Base-by-base conservation (phyloP, 2,797 vertebrate genomes). In the Merluccius polli region DNA sequence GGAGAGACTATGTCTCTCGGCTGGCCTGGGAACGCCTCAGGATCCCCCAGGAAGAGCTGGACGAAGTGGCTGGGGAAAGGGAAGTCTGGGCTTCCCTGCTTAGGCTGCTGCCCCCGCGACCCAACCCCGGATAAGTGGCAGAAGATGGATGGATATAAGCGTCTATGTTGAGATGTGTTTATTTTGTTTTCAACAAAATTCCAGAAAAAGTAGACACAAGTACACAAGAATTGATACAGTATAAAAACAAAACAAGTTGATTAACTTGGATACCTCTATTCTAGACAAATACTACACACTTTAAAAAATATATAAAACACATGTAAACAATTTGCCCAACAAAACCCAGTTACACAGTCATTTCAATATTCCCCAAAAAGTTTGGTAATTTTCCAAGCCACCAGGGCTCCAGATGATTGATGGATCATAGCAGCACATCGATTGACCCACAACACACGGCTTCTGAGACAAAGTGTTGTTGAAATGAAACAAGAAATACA, bases 261-360 rank as follows among this genome's bases (percentile, higher is more conserved):
- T 76, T 73, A 83, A 71, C 3, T 71, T 75, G 27, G 68, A 80
- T 74, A 82, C 65, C 72, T 77, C 78, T 85, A 85, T 21, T 75
- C 72, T 86, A 86, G 68, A 44, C 65, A 70, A 10, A 48, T 35
- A 63, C 74, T 75, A 82, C 78, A 6, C 84, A 65, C 10, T 10
- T 52, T 27, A 78, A 73, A 74, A 76, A 31, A 82, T 74, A 70
- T 88, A 91, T 89, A 91, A 90, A 69, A 70, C 79, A 76, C 77
- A 79, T 87, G 85, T 87, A 85, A 88, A 92, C 85, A 86, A 77
- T 71, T 76, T 74, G 71, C 75, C 76, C 79, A 85, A 79, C 75
- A 76, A 70, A 15, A 73, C 8, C 75, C 79, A 63, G 63, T 73
- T 73, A 29, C 73, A 75, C n/a, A 29, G 18, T 71, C 21, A 68